Conservation (phyloP, 2,113 vertebrate genomes). For the Athene noctua region DNA sequence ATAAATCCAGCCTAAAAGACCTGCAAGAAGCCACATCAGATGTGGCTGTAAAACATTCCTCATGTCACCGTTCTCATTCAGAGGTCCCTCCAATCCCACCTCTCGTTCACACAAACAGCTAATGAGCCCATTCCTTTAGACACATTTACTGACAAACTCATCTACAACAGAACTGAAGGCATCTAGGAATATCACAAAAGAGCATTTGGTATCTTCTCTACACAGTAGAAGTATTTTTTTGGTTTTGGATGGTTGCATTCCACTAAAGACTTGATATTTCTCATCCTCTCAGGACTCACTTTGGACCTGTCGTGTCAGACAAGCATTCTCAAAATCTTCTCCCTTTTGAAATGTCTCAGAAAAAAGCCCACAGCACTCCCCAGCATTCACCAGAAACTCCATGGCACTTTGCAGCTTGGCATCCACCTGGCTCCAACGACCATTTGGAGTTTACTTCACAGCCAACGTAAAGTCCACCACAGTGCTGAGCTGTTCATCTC, state of each 20-base stretch:
- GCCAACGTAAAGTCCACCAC: neutral
- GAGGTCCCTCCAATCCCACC: neutral
- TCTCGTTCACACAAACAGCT: neutral
- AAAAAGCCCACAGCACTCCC: neutral
- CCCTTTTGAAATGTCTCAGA: neutral
- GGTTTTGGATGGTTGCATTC: neutral
- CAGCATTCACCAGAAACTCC: neutral
- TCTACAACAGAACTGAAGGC: neutral
- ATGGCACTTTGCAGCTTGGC: neutral
- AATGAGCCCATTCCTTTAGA: neutral
- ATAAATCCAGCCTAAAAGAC: neutral
- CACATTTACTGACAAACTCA: neutral
- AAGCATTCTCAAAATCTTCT: neutral
- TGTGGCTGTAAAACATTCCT: neutral
- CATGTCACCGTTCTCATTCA: neutral
- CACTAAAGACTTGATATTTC: neutral
- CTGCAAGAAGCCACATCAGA: neutral
- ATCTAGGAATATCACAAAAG: neutral
- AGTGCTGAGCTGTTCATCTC: neutral
- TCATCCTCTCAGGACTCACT: neutral
- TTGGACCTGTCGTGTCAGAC: neutral
- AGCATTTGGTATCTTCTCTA: neutral
- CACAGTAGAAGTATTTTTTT: neutral
- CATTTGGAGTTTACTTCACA: neutral
- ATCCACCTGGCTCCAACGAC: neutral